Base-by-base conservation (phyloP, 1,140 invertebrate genomes). In the Chironomus striatipennis region DNA sequence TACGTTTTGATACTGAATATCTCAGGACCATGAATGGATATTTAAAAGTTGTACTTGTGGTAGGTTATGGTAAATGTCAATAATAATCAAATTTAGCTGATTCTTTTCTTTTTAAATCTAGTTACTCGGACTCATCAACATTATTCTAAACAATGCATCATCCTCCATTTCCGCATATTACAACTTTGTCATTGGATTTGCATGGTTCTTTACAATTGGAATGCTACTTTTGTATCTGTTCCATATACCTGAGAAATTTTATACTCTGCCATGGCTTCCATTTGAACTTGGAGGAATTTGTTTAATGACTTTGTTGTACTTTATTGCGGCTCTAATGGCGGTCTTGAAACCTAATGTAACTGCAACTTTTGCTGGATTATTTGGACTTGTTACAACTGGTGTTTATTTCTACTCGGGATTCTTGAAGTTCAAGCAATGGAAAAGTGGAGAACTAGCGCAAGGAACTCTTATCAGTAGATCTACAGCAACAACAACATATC, bases 231-330 rank as follows among this genome's bases (percentile, higher is more conserved):
- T 70, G 3, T 70, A 18, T 21, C 20, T 70, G 9, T 70, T 70
- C 18, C 65, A 70, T 70, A 20, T 70, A 18, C 65, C 65, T 18
- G 65, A 70, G 18, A 70, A 70, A 70, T 70, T 70, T 20, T 70
- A 70, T 12, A 20, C 65, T 0, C 20, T 70, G 6, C 65, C 65
- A 70, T 70, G 65, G 65, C 18, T 70, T 15, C 65, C 65, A 1
- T 17, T 7, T 70, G 65, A 70, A 70, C 20, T 70, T 12, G 65
- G 65, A 8, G 65, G 8, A 21, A 70, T 21, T 10, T 70, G 17
- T 20, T 20, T 70, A 8, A 21, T 70, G 6, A 9, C 65, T 18
- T 70, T 70, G 6, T 6, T 70, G n/a, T 70, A 70, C 18, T 70
- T 70, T 21, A 70, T 70, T 8, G 17, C 65, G 18, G 20, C 65